Conservation (phyloP, 1,140 invertebrate genomes). For the Calliphora vicina region DNA sequence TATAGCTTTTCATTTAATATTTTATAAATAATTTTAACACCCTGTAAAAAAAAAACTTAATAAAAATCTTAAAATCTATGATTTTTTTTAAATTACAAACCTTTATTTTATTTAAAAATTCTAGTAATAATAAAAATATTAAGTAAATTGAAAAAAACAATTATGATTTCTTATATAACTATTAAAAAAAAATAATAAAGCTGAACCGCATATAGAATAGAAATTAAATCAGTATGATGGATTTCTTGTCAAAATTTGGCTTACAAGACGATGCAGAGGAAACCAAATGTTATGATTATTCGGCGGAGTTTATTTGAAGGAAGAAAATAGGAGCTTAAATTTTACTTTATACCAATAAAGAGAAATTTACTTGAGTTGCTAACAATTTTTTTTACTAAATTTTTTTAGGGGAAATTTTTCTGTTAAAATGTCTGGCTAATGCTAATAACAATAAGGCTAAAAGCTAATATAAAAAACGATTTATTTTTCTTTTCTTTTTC, state of each 20-base stretch:
- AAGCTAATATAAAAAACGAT: conserved; percentile 24
- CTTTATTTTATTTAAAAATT: neutral
- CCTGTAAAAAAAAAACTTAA: neutral
- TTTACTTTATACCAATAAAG: neutral
- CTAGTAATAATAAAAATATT: conserved; percentile 10
- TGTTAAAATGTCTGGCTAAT: neutral
- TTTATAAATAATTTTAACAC: too few species aligned
- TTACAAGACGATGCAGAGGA: neutral
- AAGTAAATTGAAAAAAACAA: neutral
- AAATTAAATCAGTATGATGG: conserved; percentile 64
- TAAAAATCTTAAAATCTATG: neutral
- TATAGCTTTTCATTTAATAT: too few species aligned
- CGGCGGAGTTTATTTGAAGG: neutral
- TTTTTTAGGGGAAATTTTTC: too few species aligned
- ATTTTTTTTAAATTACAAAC: neutral
- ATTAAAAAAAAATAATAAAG: conserved; percentile 57
- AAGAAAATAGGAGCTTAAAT: conserved; percentile 16
- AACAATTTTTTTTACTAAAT: neutral
- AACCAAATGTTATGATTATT: neutral
- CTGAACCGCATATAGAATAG: conserved; percentile 64
- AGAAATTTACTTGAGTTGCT: neutral
- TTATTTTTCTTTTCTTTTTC: neutral
- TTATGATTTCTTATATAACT: neutral
- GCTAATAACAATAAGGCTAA: conserved; percentile 32
- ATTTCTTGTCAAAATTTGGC: conserved; percentile 35